Evolutionary conservation across 2,888 invertebrate genomes (phyloP).

Genomic region (Periphyllus acericola): DNA sequence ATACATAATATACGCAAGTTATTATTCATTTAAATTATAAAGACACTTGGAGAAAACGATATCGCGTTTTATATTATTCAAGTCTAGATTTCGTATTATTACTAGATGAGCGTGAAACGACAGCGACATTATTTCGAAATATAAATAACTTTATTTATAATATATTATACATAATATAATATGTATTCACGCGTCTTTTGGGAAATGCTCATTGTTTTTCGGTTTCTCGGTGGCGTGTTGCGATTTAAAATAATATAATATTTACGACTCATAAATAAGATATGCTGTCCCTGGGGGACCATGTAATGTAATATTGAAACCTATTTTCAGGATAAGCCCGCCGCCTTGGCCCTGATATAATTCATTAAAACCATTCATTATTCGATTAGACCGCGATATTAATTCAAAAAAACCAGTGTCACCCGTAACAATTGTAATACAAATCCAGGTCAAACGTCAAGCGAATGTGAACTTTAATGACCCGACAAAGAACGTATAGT

Average conservation of each 20-base stretch:
- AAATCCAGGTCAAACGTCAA: conserved; percentile 37
- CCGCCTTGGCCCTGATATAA: background rate
- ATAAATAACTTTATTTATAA: background rate
- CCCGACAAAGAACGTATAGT: background rate
- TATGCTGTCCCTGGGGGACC: background rate
- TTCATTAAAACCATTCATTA: conserved; percentile 50
- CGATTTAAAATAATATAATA: conserved; percentile 41
- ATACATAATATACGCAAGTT: background rate
- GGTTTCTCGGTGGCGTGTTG: background rate
- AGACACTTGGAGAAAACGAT: background rate
- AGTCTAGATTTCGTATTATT: background rate
- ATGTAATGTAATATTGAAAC: conserved; percentile 34
- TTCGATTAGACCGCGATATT: conserved; percentile 24
- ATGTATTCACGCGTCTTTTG: background rate
- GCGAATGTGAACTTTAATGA: conserved; percentile 33
- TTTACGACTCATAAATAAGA: conserved; percentile 39
- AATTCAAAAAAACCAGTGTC: conserved; percentile 34
- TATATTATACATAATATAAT: background rate
- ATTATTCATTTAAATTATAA: background rate
- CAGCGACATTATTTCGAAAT: conserved; percentile 2
- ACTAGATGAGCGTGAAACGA: conserved; percentile 17
- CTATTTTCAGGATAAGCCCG: conserved; percentile 3
- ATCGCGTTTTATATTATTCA: background rate
- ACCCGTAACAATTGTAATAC: conserved; percentile 1
- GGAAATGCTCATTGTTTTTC: conserved; percentile 19